Base-by-base conservation (phyloP, 2,797 vertebrate species). In the Protosalanx chinensis region DNA sequence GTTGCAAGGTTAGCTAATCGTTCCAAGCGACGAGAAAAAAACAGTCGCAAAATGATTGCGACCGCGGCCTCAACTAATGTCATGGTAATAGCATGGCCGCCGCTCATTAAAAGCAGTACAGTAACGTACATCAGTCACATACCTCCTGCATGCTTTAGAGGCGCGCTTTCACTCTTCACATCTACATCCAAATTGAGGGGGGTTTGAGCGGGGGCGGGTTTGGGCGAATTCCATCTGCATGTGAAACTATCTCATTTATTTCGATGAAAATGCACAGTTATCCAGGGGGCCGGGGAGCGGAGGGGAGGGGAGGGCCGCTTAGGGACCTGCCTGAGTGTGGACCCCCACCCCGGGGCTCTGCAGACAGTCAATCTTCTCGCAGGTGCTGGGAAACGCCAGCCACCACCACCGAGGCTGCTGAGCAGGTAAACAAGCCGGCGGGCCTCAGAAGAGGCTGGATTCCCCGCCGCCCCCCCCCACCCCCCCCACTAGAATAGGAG, bases 101-200 rank as follows among this genome's bases (percentile, higher is more conserved):
- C 82, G 71, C 79, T 89, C 82, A 86, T 84, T 79, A 78, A 76
- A 72, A 60, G 12, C 8, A 29, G 59, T 78, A 77, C 77, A 74
- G 67, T 86, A 81, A 83, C 67, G 65, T 80, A 85, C 77, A 71
- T 67, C 77, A 77, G 61, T 60, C 73, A 81, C 73, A 15, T n/a
- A 18, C 2, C 51, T 70, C 75, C 75, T 76, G 58, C 73, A 53
- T 83, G 85, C n/a, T 85, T 89, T 86, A 80, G 85, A 87, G 76
- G 80, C 84, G 77, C 83, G 80, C 81, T 76, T 84, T 87, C 79
- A 88, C 78, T 85, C 81, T 23, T 88, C 87, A 85, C 84, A 89
- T 90, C 85, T 86, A 85, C 86, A 86, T 86, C 85, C 81, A 88
- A 87, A 90, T 88, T 86, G 85, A n/a, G n/a, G n/a, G n/a, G n/a